Base-by-base conservation (phyloP, 2,888 invertebrate species). In the Heteropelma amictum region DNA sequence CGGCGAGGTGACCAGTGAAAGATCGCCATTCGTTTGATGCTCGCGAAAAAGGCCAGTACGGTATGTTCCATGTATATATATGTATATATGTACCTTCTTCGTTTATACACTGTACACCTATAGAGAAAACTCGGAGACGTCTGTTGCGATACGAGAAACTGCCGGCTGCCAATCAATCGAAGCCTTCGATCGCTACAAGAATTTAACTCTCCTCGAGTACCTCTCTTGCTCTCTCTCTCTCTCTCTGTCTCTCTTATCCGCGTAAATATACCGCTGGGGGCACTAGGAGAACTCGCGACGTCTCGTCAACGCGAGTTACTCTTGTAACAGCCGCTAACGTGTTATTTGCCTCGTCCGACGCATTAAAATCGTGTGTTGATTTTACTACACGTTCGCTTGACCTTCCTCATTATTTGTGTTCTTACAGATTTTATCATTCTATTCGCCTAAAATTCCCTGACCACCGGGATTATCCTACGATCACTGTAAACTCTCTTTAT, bases 331-430 rank as follows among this genome's bases (percentile, higher is more conserved):
- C 72, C 60, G 17, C 61, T 51, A 49, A 68, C 42, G 60, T 72
- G 49, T 72, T 78, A 69, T 23, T 79, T 33, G 23, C 10, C 67
- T 72, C 76, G 77, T 79, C 78, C 76, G 68, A 26, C 65, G 84
- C 84, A 84, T 86, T 72, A 78, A 81, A 86, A 86, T 80, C 80
- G 85, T 81, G 84, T 82, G 84, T 84, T 86, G 86, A 86, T 86
- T n/a, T n/a, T 86, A 77, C 75, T 38, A 6, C 17, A 6, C 8
- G 30, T 10, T 69, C 54, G 54, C 58, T 61, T 75, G 3, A 45
- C 28, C 28, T 65, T 45, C 14, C 28, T 12, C 28, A 60, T 33
- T 45, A 67, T 38, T 30, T 61, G 56, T 23, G 33, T 65, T 54
- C 7, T 45, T 17, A 30, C 8, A 45, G 38, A 26, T 19, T 12